A percentile compares a stretch with the other conserved stretches of the same genome.
These are phyloP conservation scores for Notiomystis cincta DNA, from an alignment of 2,113 vertebrate genomes.

Conservation along the genomic window DNA sequence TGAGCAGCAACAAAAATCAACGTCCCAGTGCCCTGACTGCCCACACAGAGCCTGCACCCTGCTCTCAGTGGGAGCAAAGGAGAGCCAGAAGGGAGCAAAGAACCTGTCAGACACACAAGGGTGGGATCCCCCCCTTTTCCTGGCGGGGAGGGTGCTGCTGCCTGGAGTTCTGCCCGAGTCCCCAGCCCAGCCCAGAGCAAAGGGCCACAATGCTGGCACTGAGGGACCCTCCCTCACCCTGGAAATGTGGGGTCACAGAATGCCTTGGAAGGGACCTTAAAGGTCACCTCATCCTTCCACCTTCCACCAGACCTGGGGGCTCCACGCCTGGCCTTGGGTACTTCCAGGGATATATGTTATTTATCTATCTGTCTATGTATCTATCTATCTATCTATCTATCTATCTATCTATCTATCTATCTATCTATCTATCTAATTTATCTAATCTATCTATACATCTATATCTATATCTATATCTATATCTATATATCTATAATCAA, in stretches of 20 bases:
- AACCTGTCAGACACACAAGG: rapidly evolving
- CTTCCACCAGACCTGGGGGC: neutral
- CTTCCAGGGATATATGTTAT: neutral
- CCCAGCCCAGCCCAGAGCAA: neutral
- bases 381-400: neutral
- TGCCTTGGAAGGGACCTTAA: neutral
- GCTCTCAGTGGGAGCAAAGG: neutral
- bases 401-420: neutral
- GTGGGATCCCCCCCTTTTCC: neutral
- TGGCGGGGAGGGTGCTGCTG: neutral
- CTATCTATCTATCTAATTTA: too few species aligned
- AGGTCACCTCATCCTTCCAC: neutral
- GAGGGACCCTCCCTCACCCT: neutral
- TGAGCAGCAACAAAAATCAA: neutral
- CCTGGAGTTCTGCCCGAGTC: neutral
- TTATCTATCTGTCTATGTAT: neutral
- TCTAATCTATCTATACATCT: neutral
- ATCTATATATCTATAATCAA: too few species aligned
- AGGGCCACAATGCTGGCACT: neutral
- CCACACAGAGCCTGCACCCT: neutral
- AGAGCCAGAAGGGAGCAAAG: neutral
- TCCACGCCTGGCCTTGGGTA: neutral
- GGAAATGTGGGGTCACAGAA: neutral
- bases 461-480: neutral
- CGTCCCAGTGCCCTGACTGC: neutral